Evolutionary conservation across 2,888 invertebrate genomes (phyloP).

Genomic region (Hoplodrina blanda): DNA sequence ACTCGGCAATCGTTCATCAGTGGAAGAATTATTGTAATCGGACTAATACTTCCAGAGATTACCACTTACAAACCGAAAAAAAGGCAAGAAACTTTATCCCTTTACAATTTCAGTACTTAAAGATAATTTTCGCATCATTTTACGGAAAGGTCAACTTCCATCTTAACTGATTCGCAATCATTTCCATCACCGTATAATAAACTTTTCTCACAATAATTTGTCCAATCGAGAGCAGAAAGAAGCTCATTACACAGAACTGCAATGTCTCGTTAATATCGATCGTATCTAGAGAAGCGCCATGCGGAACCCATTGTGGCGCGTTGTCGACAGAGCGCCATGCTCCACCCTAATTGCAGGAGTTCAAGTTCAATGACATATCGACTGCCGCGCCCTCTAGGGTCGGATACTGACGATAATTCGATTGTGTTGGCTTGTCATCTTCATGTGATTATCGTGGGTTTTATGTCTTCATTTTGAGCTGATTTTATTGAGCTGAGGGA

Average conservation of each 20-base stretch:
- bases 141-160: no score
- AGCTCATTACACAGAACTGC: conserved; percentile 21
- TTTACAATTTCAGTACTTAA: no score
- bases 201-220: background rate
- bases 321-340: conserved; percentile 52
- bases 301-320: conserved; percentile 55
- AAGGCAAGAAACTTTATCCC: no score
- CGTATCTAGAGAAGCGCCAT: conserved; percentile 51
- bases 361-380: conserved; percentile 83
- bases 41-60: no score
- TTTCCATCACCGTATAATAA: background rate
- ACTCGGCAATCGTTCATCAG: no score
- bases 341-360: conserved; percentile 67
- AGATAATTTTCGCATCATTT: no score
- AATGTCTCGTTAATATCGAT: conserved; percentile 56
- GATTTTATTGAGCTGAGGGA: conserved; percentile 22
- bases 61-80: no score
- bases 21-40: no score
- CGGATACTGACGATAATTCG: conserved; percentile 42
- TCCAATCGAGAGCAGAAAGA: conserved; percentile 8
- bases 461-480: conserved; percentile 42
- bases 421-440: conserved; percentile 54
- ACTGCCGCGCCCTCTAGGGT: conserved; percentile 63
- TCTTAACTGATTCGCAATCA: background rate
- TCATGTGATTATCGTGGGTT: conserved; percentile 29